phyloP scores from a whole-genome alignment of 2,888 invertebrate species.

The Cheilosia urbana region DNA sequence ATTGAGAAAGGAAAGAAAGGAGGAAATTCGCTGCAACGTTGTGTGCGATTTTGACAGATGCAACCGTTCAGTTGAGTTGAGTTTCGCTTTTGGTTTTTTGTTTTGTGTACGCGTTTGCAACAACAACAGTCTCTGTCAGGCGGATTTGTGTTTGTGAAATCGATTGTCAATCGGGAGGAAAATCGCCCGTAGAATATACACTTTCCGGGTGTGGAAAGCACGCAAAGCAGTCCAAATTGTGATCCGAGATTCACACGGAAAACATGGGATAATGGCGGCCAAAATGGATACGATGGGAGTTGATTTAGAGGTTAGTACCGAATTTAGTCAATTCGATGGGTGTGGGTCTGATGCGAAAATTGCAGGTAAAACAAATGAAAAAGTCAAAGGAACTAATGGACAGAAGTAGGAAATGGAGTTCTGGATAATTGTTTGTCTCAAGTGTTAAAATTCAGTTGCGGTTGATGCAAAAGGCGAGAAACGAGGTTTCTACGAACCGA shows the following conservation, averaged over 20 bases:
- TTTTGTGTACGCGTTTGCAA: conserved; percentile 34
- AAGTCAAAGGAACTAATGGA: too few species aligned
- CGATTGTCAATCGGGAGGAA: conserved; percentile 26
- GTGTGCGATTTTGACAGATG: conserved; percentile 64
- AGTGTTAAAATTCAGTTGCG: too few species aligned
- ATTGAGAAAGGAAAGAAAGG: conserved; percentile 7
- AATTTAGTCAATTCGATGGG: background rate
- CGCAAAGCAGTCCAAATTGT: conserved; percentile 27
- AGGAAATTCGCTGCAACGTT: conserved; percentile 23
- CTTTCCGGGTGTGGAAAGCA: conserved; percentile 22
- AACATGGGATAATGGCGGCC: conserved; percentile 75
- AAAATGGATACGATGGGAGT: conserved; percentile 70
- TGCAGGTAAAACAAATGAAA: too few species aligned
- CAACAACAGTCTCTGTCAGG: conserved; percentile 34
- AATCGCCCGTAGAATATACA: conserved; percentile 20
- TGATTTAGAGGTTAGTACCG: conserved; percentile 67
- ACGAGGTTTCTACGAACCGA: too few species aligned
- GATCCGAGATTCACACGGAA: conserved; percentile 32
- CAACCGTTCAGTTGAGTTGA: conserved; percentile 43
- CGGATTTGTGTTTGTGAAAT: conserved; percentile 46
- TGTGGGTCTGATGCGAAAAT: background rate
- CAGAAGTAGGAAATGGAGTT: too few species aligned
- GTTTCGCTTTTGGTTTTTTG: conserved; percentile 10
- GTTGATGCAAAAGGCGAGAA: too few species aligned
- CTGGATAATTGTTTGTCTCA: too few species aligned